Evolutionary conservation across 1,140 invertebrate genomes (phyloP).

Genomic region (Limonius californicus): DNA sequence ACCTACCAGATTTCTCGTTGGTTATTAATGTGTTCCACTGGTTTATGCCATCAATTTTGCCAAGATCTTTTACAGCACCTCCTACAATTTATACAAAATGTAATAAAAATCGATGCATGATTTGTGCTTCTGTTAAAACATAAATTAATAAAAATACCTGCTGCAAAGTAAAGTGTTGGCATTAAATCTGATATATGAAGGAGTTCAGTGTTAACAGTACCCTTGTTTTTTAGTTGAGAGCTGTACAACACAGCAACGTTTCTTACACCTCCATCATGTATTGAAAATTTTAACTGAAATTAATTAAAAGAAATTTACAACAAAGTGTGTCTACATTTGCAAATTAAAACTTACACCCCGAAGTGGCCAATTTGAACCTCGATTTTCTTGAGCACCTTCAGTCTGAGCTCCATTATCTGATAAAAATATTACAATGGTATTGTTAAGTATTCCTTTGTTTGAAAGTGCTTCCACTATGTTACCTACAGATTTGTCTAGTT

Average conservation of each 20-base stretch:
- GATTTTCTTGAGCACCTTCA: conserved; percentile 65
- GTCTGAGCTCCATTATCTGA: conserved; percentile 80
- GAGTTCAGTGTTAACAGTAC: conserved; percentile 59
- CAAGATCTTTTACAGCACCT: conserved; percentile 44
- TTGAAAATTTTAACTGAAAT: conserved; percentile 58
- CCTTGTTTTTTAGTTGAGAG: conserved; percentile 51
- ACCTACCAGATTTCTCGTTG: conserved; percentile 53
- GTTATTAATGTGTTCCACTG: conserved; percentile 62
- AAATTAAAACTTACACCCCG: conserved; percentile 59
- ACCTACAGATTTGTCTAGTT: conserved; percentile 80
- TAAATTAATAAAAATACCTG: conserved; percentile 48
- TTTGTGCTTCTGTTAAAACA: conserved; percentile 5
- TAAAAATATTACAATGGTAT: conserved; percentile 71
- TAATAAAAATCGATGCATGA: conserved; percentile 8
- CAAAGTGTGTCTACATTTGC: not conserved
- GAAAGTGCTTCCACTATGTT: conserved; percentile 65
- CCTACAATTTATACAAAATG: conserved; percentile 36
- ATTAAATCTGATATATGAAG: conserved; percentile 88
- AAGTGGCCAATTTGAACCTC: conserved; percentile 83
- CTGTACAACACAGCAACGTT: conserved; percentile 65
- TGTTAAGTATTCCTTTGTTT: conserved; percentile 60
- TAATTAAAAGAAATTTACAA: not conserved
- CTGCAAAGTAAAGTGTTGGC: conserved; percentile 71
- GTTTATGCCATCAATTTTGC: conserved; percentile 67
- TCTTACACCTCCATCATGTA: conserved; percentile 87